Evolutionary conservation across 2,113 vertebrate genomes (phyloP), one percentile per base, ranked within the genome.

Genomic region (Holacanthus passer): DNA sequence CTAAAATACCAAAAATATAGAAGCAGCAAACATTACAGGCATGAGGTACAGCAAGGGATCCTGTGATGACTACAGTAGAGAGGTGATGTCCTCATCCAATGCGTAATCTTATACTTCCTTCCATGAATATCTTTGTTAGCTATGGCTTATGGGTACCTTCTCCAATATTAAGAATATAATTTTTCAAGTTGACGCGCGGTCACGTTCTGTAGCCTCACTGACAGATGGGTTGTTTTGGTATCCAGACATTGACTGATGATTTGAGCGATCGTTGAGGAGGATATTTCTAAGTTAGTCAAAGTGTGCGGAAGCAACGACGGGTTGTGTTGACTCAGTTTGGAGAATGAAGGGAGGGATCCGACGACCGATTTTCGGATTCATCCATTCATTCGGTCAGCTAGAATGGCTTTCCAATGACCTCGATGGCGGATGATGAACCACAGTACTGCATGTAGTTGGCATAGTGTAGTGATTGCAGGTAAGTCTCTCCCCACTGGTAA

Each of bases 11-110:
- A 96, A 96, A 90, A 96, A 96, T 90, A 94, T 95, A 90, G 95
- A 96, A 98, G 97, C 97, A 99, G 97, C 97, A 98, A 97, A 95
- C 96, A 96, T 95, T 98, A 97, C 96, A 97, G 96, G 94, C 94
- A 95, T 98, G 97, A 98, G 98, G 97, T 97, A 97, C 96, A 97
- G 97, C 96, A 94, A 96, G 96, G 94, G 94, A 96, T 95, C 94
- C 93, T 94, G 94, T 96, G 95, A 94, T 95, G 96, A 94, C 86
- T 96, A 97, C 96, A 97, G 96, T 97, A 97, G 96, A 96, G 96
- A 96, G 95, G 95, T 95, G 84, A 96, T 93, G 94, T 95, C 95
- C 95, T 94, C 93, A 94, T 95, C 94, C 77, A 77, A 91, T 79
- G 76, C 65, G 66, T 77, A 81, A 91, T 94, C 94, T 94, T 94